phyloP scores from a whole-genome alignment of 2,113 vertebrate species.

The Loxodonta africana region DNA sequence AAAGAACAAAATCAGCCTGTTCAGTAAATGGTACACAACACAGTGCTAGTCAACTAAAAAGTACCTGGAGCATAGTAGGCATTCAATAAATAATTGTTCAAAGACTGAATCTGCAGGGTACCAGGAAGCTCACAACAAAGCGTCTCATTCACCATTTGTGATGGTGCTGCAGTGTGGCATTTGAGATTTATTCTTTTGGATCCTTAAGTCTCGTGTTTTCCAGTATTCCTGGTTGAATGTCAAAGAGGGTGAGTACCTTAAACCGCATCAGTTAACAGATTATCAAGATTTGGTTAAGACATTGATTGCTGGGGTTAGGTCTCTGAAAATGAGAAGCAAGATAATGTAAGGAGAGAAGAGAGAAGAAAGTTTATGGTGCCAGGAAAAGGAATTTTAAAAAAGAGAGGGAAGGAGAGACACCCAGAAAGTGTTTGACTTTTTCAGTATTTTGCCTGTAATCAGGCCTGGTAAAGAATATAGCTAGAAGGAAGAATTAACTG shows the following conservation, averaged over 20 bases:
- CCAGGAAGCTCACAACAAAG: background rate
- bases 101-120: background rate
- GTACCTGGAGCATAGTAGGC: background rate
- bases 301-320: background rate
- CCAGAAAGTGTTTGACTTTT: background rate
- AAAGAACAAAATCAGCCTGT: background rate
- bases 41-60: background rate
- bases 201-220: background rate
- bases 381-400: background rate
- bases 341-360: background rate
- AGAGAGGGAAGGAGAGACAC: background rate
- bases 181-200: background rate
- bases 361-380: background rate
- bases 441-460: background rate
- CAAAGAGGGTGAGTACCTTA: background rate
- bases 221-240: background rate
- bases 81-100: background rate
- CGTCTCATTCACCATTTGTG: background rate
- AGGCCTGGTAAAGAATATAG: background rate
- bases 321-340: background rate
- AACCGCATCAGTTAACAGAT: background rate
- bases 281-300: slow-evolving; percentile 13
- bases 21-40: background rate
- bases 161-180: background rate
- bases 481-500: background rate